Evolutionary conservation across 2,888 invertebrate species (phyloP), one percentile per base, ranked within the genome.

Genomic region (Vandiemenella viatica): DNA sequence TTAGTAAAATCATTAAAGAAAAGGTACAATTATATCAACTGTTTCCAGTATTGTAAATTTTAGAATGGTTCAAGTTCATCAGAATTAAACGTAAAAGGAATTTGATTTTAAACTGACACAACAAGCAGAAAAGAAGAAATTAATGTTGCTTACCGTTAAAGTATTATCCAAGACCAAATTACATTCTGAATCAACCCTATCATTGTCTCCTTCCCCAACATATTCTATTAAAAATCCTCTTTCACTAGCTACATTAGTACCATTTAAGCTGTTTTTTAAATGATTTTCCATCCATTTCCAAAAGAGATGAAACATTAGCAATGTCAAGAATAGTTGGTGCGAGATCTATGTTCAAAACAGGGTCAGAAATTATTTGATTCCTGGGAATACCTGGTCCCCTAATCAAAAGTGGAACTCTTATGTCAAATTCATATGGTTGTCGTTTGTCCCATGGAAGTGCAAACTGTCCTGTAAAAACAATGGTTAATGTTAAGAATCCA

Each of bases 351-450:
- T 83, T 77, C 6, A 82, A 69, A 0, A 84, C 74, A 0, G 84
- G 78, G 45, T 74, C 67, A 0, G 64, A 61, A 52, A 75, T 65
- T 1, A 68, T 58, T 0, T 64, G 60, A 45, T 73, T 73, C 21
- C 65, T 66, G 10, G 61, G 59, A 10, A 89, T 67, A 2, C 71
- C 71, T 0, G 92, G 91, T 0, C 89, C 92, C 42, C 80, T 71
- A 2, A 93, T 76, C 43, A 90, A 60, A 4, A 93, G 69, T 0
- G 92, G 92, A 0, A 93, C 80, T 56, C 80, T 75, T 40, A 91
- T 80, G 61, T 93, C 93, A 0, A 87, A 81, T 62, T 93, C 90
- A 65, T 93, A 93, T 0, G 87, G 85, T 59, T 90, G 89, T 1
- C 92, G 71, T 62, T 93, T 93, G 66, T 93, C 92, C 68, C 79